phyloP scores from a whole-genome alignment of 2,113 vertebrate genomes.

The Ctenomys sociabilis region DNA sequence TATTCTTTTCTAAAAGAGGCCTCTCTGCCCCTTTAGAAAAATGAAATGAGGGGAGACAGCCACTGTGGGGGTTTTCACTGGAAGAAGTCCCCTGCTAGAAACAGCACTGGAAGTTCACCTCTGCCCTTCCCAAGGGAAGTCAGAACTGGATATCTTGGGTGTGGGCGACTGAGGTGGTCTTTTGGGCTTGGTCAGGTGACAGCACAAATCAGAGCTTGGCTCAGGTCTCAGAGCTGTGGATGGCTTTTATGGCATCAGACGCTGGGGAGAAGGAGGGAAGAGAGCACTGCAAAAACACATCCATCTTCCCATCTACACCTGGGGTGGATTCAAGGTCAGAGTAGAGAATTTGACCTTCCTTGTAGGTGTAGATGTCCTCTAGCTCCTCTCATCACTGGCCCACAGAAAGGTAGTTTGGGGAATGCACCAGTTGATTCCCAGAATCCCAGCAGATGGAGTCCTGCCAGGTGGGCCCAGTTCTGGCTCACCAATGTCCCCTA shows the following conservation, averaged over 20 bases:
- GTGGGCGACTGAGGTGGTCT: neutral
- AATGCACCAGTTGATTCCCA: neutral
- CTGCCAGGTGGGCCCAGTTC: neutral
- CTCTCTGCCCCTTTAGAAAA: constrained; percentile 73
- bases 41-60: constrained; percentile 74
- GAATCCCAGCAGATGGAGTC: neutral
- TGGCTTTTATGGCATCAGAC: constrained; percentile 50
- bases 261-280: neutral
- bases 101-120: neutral
- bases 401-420: neutral
- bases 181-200: constrained; percentile 7
- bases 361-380: fast-evolving
- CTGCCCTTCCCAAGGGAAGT: constrained; percentile 65
- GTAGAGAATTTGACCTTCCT: neutral
- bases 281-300: neutral
- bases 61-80: constrained; percentile 35
- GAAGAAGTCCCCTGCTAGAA: constrained; percentile 73
- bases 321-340: neutral
- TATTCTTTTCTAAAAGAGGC: constrained; percentile 77
- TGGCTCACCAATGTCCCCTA: neutral
- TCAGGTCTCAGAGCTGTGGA: constrained; percentile 26
- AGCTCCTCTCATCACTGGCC: neutral
- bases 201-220: neutral
- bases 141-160: neutral
- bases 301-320: neutral